These are phyloP conservation scores for Coranthus polyacanthus DNA, from an alignment of 2,797 vertebrate genomes.

Conservation along the genomic window DNA sequence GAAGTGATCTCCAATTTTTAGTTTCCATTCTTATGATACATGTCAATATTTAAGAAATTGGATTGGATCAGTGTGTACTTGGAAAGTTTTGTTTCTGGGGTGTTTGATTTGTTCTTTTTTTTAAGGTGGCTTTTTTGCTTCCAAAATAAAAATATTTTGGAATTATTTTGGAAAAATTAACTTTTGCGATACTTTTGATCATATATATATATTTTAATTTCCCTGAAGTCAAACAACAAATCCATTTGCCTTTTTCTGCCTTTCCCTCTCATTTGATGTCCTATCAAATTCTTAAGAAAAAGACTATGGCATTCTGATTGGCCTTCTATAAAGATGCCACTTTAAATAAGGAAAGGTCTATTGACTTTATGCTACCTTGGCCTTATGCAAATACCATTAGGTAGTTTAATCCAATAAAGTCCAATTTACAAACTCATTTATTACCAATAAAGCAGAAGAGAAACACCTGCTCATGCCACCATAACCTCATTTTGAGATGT, in stretches of 20 bases:
- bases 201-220: background rate
- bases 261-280: constrained; percentile 37
- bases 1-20: background rate
- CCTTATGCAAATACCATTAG: constrained; percentile 72
- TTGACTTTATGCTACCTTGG: constrained; percentile 52
- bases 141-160: too few relatives aligned
- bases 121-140: too few relatives aligned
- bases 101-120: too few relatives aligned
- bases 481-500: constrained; percentile 71
- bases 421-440: constrained; percentile 84
- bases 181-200: background rate
- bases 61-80: too few relatives aligned
- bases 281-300: constrained; percentile 57
- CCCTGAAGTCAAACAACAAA: constrained; percentile 15
- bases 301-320: constrained; percentile 52
- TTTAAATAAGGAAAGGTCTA: constrained; percentile 52
- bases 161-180: background rate
- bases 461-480: constrained; percentile 81
- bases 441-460: constrained; percentile 80
- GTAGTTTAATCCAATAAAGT: constrained; percentile 82
- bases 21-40: background rate
- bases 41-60: background rate
- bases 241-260: too few relatives aligned
- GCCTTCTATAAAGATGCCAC: constrained; percentile 57
- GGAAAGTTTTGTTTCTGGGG: background rate